Evolutionary conservation across 2,113 vertebrate genomes (phyloP).

Genomic region (Taxidea taxus): DNA sequence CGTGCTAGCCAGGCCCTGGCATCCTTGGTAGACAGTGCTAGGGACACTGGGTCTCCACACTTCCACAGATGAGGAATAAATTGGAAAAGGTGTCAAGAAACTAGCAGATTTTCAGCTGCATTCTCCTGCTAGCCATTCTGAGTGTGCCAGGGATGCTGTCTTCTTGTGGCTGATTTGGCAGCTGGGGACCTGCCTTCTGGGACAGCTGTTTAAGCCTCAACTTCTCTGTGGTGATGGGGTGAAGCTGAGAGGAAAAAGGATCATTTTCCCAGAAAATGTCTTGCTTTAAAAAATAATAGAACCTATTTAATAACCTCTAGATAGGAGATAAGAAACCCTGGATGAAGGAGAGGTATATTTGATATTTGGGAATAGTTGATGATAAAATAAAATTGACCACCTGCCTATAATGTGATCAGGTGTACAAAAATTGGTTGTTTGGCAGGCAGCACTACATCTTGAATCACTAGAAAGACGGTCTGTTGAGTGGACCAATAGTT

Average conservation of each 20-base stretch:
- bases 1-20: background rate
- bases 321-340: background rate
- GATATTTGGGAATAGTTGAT: background rate
- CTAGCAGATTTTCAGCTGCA: background rate
- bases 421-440: background rate
- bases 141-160: background rate
- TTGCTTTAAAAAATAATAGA: background rate
- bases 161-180: background rate
- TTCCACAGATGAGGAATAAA: background rate
- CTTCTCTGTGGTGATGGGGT: background rate
- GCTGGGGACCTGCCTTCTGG: background rate
- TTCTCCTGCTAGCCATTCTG: background rate
- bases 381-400: conserved; percentile 17
- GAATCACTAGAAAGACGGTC: conserved; percentile 18
- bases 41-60: background rate
- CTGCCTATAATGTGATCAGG: background rate
- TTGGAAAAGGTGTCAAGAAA: background rate
- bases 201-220: background rate
- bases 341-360: background rate
- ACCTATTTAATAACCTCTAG: background rate
- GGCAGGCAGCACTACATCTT: background rate
- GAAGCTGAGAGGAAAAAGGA: background rate
- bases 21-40: background rate
- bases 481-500: background rate
- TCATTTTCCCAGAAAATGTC: background rate